phyloP scores from a whole-genome alignment of 2,888 invertebrate genomes.

The Caenorhabditis becei region DNA sequence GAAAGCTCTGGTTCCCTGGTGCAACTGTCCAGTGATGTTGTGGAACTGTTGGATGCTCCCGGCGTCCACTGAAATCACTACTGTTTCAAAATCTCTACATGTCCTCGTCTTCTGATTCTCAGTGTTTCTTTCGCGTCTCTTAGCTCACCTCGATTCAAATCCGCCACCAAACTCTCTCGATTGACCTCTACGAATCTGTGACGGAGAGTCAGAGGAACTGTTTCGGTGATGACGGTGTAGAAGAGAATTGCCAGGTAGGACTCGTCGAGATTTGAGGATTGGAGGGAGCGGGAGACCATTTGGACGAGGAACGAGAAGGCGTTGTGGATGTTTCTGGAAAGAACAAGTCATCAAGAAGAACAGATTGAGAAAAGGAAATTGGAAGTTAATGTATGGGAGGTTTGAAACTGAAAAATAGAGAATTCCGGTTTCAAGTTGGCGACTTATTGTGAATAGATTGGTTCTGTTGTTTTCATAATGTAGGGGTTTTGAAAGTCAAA shows the following conservation, averaged over 20 bases:
- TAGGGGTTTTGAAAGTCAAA: no score
- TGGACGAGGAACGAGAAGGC: slow-evolving; percentile 43
- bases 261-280: slow-evolving; percentile 47
- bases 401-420: no score
- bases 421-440: background rate
- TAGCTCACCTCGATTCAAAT: slow-evolving; percentile 41
- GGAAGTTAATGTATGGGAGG: no score
- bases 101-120: background rate
- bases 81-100: no score
- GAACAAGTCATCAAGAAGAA: no score
- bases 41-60: background rate
- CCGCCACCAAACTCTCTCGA: slow-evolving; percentile 21
- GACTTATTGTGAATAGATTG: slow-evolving; percentile 3
- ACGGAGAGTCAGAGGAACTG: slow-evolving; percentile 1
- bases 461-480: no score
- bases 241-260: slow-evolving; percentile 27
- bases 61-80: slow-evolving; percentile 21
- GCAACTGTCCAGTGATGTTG: slow-evolving; percentile 19
- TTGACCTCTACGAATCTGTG: slow-evolving; percentile 22
- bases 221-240: slow-evolving; percentile 27
- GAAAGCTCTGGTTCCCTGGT: slow-evolving; percentile 27
- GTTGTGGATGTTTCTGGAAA: slow-evolving; percentile 32
- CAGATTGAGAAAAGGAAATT: no score
- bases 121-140: no score
- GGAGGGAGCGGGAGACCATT: slow-evolving; percentile 18